Base-by-base conservation (phyloP, 2,113 vertebrate genomes). In the Cnemophilus loriae region DNA sequence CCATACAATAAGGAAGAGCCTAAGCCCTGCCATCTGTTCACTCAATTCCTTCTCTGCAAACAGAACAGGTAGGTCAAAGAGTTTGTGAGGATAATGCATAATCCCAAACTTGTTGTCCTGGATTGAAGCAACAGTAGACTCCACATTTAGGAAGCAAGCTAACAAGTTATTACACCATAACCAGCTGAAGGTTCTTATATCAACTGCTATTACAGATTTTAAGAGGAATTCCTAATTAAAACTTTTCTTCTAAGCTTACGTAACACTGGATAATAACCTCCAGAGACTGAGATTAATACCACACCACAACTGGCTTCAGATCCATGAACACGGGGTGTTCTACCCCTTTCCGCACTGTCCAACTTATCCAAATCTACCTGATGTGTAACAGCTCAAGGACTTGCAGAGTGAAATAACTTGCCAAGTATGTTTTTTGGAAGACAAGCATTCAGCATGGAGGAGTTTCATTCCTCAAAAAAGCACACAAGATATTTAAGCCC, bases 271-370 rank as follows among this genome's bases (percentile, higher is more conserved):
- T 11, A 78, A n/a, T 21, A 46, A 35, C 7, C 27, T 42, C 28
- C 55, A 80, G 37, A 53, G 7, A 73, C 9, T 11, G 35, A 30
- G 15, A 70, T 18, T 37, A 46, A 46, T 9, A 53, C 21, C 23
- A 18, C 23, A 82, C 13, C 30, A 76, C 17, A 16, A n/a, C 7
- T 50, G 35, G 15, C 52, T 76, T 76, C 46, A 65, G 8, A 75
- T 26, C 37, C 37, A 14, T 4, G 4, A 33, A 30, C 0, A 0
- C 0, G 10, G 44, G 24, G n/a, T 63, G 49, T 88, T 60, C 46
- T 20, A 8, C 20, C 35, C 37, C 5, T 4, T 47, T 70, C 73
- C 56, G 33, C 9, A 37, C 28, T 30, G 8, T 53, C 39, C 52
- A 81, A 20, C 20, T 80, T 20, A 41, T 33, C 64, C 76, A 80